Percentiles rank a stretch among this genome's conserved stretches.
These are phyloP conservation scores for Drosophila simulans DNA, from an alignment of 1,140 invertebrate species.

Conservation along the genomic window DNA sequence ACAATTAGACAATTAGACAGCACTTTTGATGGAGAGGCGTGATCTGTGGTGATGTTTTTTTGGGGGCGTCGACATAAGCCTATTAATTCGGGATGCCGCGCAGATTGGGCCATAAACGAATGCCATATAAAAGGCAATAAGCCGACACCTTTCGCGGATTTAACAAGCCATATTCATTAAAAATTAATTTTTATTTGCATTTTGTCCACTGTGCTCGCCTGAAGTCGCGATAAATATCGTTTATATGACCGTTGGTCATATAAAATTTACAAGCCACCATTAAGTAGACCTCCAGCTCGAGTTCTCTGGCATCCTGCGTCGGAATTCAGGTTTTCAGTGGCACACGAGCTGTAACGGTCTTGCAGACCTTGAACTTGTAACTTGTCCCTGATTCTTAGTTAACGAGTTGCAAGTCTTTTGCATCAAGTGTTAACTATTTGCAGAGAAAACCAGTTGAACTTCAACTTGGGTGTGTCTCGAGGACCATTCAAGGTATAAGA, in stretches of 20 bases:
- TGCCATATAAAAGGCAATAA: constrained; percentile 30
- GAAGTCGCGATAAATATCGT: constrained; percentile 33
- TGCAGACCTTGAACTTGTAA: constrained; percentile 68
- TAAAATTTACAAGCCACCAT: constrained; percentile 41
- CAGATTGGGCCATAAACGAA: constrained; percentile 29
- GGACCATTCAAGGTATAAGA: neutral
- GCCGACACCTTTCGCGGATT: constrained; percentile 33
- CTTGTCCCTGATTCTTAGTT: constrained; percentile 37
- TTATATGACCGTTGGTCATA: constrained; percentile 43
- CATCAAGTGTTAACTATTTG: constrained; percentile 23
- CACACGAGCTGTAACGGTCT: constrained; percentile 32
- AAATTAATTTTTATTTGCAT: constrained; percentile 46
- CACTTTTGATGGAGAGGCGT: constrained; percentile 49
- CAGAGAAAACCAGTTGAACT: constrained; percentile 1
- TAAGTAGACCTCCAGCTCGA: constrained; percentile 48
- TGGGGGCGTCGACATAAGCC: constrained; percentile 53
- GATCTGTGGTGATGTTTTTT: constrained; percentile 29
- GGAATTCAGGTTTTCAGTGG: constrained; percentile 34
- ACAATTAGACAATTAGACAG: constrained; percentile 71
- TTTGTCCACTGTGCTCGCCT: constrained; percentile 31
- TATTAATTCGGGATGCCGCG: constrained; percentile 55
- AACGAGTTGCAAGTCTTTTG: constrained; percentile 3
- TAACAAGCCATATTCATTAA: constrained; percentile 45
- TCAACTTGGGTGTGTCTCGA: neutral
- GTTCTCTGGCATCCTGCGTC: constrained; percentile 6